Evolutionary conservation across 2,797 vertebrate species (phyloP).

Genomic region (Clarias laeviceps): DNA sequence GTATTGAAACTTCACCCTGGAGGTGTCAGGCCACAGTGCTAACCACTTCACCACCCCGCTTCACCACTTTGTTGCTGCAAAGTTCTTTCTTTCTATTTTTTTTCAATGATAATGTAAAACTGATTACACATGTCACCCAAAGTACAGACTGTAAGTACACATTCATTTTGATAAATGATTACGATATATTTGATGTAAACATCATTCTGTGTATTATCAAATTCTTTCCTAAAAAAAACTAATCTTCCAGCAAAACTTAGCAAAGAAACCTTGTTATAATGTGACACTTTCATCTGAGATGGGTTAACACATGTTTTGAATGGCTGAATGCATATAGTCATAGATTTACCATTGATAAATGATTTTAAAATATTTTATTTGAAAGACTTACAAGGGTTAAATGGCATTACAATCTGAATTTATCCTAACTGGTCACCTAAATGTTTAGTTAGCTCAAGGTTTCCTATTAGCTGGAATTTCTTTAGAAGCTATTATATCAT

Average conservation of each 20-base stretch:
- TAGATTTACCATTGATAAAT: too few species aligned
- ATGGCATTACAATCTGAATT: background rate
- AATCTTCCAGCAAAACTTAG: background rate
- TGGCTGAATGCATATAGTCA: background rate
- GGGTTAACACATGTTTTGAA: background rate
- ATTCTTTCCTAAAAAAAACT: background rate
- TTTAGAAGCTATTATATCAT: background rate
- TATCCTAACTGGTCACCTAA: background rate
- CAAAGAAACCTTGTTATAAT: background rate
- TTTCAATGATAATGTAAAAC: background rate
- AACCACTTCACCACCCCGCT: too few species aligned
- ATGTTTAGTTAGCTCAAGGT: background rate
- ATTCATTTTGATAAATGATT: background rate
- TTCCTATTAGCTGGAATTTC: background rate
- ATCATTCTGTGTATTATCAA: background rate
- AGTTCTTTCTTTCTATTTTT: background rate
- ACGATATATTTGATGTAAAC: background rate
- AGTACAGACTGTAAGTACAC: background rate
- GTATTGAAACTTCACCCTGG: too few species aligned
- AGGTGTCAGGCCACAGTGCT: too few species aligned
- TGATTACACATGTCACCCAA: background rate
- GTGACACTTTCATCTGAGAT: background rate
- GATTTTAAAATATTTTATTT: background rate
- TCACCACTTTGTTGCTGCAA: background rate
- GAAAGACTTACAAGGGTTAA: background rate